Percentiles rank a stretch among this genome's conserved stretches.
Evolutionary conservation across 2,888 invertebrate genomes (phyloP).

Genomic region (Cyrtodaria siliqua): DNA sequence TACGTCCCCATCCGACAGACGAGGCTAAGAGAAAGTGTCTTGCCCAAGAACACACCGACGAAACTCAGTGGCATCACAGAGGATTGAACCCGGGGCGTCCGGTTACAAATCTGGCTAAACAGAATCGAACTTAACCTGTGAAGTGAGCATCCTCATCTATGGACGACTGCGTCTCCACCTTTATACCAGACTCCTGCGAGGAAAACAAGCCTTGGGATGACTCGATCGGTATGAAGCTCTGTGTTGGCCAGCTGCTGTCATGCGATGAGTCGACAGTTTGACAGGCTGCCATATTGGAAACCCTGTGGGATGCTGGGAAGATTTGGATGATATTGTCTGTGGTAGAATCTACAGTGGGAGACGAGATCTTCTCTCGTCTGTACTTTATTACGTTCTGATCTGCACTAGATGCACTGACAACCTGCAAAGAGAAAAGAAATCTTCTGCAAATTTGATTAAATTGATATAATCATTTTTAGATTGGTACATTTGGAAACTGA

Average conservation of each 20-base stretch:
- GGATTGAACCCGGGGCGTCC: too few relatives aligned
- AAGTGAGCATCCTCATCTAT: conserved; percentile 31
- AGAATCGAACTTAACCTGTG: too few relatives aligned
- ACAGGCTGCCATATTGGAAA: background rate
- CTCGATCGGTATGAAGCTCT: conserved; percentile 51
- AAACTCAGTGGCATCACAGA: too few relatives aligned
- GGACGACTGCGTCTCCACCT: conserved; percentile 46
- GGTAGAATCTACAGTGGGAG: conserved; percentile 78
- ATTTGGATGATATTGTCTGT: conserved; percentile 59
- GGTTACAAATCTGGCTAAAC: too few relatives aligned
- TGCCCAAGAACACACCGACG: too few relatives aligned
- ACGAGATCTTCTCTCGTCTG: conserved; percentile 72
- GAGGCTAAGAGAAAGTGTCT: too few relatives aligned
- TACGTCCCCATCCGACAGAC: too few relatives aligned
- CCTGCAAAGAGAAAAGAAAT: too few relatives aligned
- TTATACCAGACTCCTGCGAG: conserved; percentile 56
- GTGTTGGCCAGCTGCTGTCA: conserved; percentile 19
- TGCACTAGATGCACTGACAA: conserved; percentile 14
- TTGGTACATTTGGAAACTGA: too few relatives aligned
- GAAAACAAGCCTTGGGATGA: conserved; percentile 13
- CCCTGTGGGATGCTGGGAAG: conserved; percentile 11
- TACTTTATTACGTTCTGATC: conserved; percentile 31
- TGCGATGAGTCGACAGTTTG: background rate
- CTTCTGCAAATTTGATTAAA: too few relatives aligned
- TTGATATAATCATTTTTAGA: too few relatives aligned